Percentiles rank a stretch among this genome's conserved stretches.
Conservation (phyloP, 2,888 invertebrate species). For the Temnothorax ravouxi region DNA sequence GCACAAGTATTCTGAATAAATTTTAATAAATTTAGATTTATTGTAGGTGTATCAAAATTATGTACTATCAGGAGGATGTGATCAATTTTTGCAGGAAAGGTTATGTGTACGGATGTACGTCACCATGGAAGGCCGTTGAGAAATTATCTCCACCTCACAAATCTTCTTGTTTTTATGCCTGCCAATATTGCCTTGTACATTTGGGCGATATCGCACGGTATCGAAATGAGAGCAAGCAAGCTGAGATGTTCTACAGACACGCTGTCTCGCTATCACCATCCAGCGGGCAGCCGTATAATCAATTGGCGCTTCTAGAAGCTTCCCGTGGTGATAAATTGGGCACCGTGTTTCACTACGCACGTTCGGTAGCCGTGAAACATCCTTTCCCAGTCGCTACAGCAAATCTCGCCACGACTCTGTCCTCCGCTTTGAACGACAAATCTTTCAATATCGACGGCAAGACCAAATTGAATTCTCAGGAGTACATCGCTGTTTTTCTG, state of each 20-base stretch:
- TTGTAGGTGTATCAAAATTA: background rate
- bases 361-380: constrained; percentile 93
- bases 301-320: constrained; percentile 93
- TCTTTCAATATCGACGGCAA: constrained; percentile 82
- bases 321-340: constrained; percentile 93
- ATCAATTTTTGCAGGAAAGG: constrained; percentile 82
- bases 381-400: constrained; percentile 95
- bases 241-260: constrained; percentile 94
- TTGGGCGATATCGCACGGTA: constrained; percentile 95
- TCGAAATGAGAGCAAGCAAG: constrained; percentile 92
- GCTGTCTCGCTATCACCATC: constrained; percentile 91
- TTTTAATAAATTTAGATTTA: background rate
- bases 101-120: constrained; percentile 86
- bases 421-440: constrained; percentile 87
- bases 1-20: background rate
- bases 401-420: constrained; percentile 92
- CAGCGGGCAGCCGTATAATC: constrained; percentile 96
- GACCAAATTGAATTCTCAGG: constrained; percentile 89
- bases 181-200: constrained; percentile 96
- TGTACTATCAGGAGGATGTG: background rate
- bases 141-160: constrained; percentile 87
- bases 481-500: constrained; percentile 89
- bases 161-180: constrained; percentile 93
- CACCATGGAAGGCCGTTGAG: constrained; percentile 86
- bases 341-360: constrained; percentile 95